Evolutionary conservation across 37 sponge, comb jelly and placozoan genomes (phyloP).

Genomic region (Aplysina aerophoba): DNA sequence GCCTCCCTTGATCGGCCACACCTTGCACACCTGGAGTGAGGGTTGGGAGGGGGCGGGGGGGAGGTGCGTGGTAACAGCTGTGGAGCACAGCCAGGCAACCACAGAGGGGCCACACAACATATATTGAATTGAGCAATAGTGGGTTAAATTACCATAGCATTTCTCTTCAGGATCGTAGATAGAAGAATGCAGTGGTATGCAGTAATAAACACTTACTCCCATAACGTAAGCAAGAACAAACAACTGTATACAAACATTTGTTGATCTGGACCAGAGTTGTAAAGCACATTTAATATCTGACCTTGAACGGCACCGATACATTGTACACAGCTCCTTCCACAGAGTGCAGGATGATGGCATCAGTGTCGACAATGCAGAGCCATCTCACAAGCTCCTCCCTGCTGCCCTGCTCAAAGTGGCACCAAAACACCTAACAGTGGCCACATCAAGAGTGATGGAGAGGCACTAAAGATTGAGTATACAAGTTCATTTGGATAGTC

Average conservation of each 20-base stretch:
- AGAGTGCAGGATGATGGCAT: constrained; percentile 43
- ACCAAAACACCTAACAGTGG: constrained; percentile 58
- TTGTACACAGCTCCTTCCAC: constrained; percentile 57
- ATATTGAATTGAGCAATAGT: too few relatives aligned
- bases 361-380: constrained; percentile 53
- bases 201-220: too few relatives aligned
- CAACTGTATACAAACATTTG: too few relatives aligned
- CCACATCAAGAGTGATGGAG: too few relatives aligned
- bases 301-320: constrained; percentile 64
- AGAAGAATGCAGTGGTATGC: too few relatives aligned
- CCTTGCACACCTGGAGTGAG: constrained; percentile 53
- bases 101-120: not conserved
- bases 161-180: too few relatives aligned
- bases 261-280: not conserved
- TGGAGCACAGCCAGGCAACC: not conserved
- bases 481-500: too few relatives aligned
- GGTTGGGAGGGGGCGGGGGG: too few relatives aligned
- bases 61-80: not conserved
- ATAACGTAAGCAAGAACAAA: too few relatives aligned
- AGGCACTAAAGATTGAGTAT: too few relatives aligned
- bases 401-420: constrained; percentile 29
- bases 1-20: constrained; percentile 59
- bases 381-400: not conserved
- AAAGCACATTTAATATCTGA: too few relatives aligned
- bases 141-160: too few relatives aligned